A percentile compares a stretch with the other conserved stretches of the same genome.
phyloP scores from a whole-genome alignment of 2,888 invertebrate genomes.

The Venusia cambrica region DNA sequence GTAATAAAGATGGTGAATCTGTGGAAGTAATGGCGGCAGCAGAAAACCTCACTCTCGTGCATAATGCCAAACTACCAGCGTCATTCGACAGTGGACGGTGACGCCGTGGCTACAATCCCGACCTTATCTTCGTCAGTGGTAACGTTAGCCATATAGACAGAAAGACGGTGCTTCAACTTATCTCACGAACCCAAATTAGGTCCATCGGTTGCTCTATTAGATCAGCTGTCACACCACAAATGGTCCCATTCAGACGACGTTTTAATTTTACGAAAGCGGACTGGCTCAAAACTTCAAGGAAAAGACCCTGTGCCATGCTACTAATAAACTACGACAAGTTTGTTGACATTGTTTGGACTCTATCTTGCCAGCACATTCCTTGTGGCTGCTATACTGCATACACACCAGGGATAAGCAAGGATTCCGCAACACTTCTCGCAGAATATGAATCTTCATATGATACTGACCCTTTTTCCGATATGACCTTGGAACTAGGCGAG shows the following conservation, averaged over 20 bases:
- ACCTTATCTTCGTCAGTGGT: constrained; percentile 7
- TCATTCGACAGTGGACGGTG: constrained; percentile 10
- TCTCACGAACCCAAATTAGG: constrained; percentile 9
- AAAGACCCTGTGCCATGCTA: neutral
- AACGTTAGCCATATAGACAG: neutral
- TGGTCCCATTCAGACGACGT: constrained; percentile 9
- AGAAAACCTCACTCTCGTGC: neutral
- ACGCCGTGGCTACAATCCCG: too few species aligned
- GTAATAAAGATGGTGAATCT: neutral
- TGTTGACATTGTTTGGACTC: neutral
- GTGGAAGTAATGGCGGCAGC: too few species aligned
- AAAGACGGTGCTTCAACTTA: neutral
- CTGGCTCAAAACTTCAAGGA: constrained; percentile 1
- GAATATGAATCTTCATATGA: too few species aligned
- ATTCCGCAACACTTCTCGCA: neutral
- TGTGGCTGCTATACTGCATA: neutral
- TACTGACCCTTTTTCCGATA: neutral
- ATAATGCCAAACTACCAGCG: constrained; percentile 8
- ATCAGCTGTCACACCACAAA: neutral
- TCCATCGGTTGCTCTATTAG: neutral
- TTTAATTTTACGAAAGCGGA: constrained; percentile 8
- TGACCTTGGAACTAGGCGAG: constrained; percentile 1
- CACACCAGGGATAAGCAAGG: neutral
- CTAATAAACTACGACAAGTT: neutral
- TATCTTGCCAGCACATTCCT: neutral